A percentile compares a stretch with the other conserved stretches of the same genome.
phyloP scores from a whole-genome alignment of 2,113 vertebrate genomes.

The Callipepla californica region DNA sequence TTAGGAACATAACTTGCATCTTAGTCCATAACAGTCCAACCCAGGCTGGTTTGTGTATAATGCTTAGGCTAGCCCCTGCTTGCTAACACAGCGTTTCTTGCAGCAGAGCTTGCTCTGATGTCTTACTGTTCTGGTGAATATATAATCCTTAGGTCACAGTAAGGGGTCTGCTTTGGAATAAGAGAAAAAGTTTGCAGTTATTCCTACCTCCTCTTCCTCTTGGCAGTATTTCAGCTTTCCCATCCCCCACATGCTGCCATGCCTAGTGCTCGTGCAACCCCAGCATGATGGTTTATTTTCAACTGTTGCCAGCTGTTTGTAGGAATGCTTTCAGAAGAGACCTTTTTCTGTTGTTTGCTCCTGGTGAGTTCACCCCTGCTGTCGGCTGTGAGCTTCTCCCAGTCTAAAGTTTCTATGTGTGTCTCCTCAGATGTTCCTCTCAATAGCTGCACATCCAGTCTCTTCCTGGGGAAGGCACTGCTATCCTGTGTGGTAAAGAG shows the following conservation, averaged over 20 bases:
- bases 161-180: not conserved
- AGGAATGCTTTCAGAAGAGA: not conserved
- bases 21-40: too few species aligned
- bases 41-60: too few species aligned
- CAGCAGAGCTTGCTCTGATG: too few species aligned
- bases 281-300: not conserved
- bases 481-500: not conserved
- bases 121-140: too few species aligned
- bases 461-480: not conserved
- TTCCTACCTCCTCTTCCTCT: not conserved
- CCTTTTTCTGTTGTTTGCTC: not conserved
- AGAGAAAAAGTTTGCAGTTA: not conserved
- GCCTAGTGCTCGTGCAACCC: not conserved
- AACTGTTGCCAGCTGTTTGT: not conserved
- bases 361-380: fast-evolving
- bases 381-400: not conserved
- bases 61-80: too few species aligned
- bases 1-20: too few species aligned
- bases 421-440: not conserved
- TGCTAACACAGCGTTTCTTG: too few species aligned
- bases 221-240: not conserved
- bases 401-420: not conserved
- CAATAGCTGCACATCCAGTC: not conserved
- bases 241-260: not conserved
- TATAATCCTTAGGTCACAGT: too few species aligned